These are phyloP conservation scores for Enteromius treurensis DNA, from an alignment of 2,797 vertebrate genomes.

Conservation along the genomic window DNA sequence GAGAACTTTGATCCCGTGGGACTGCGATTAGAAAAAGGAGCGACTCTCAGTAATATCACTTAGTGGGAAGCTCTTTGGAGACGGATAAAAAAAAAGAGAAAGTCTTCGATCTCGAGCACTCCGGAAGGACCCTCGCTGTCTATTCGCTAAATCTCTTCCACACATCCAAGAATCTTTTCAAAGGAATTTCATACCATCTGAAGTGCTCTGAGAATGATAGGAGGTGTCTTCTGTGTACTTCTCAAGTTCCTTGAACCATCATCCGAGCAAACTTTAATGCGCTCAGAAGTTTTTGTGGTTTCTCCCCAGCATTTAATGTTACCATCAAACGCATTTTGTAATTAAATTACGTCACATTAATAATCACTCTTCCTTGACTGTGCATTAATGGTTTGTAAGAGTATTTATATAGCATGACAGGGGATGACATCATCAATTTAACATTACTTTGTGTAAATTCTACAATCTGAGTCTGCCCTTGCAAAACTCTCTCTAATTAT, in stretches of 20 bases:
- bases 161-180: conserved; percentile 38
- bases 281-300: not conserved
- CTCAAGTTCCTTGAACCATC: not conserved
- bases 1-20: conserved; percentile 40
- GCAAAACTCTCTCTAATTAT: conserved; percentile 7
- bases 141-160: conserved; percentile 39
- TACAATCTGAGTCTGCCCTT: not conserved
- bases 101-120: conserved; percentile 21
- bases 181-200: conserved; percentile 34
- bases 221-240: conserved; percentile 27
- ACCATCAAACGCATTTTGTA: not conserved
- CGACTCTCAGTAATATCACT: conserved; percentile 35
- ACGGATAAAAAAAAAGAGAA: conserved; percentile 1
- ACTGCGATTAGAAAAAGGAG: conserved; percentile 37
- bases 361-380: not conserved
- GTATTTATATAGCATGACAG: conserved; percentile 4
- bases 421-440: not conserved
- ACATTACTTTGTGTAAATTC: conserved; percentile 3
- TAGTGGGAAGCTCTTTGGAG: conserved; percentile 39
- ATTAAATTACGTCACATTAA: not conserved
- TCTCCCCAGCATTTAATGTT: not conserved
- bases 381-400: not conserved
- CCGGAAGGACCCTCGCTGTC: conserved; percentile 30
- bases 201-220: conserved; percentile 26
- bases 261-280: not conserved